Percentiles rank a stretch among this genome's conserved stretches.
These are phyloP conservation scores for Linhomoeus sp. DNA, from an alignment of 2,888 invertebrate species.

Conservation along the genomic window DNA sequence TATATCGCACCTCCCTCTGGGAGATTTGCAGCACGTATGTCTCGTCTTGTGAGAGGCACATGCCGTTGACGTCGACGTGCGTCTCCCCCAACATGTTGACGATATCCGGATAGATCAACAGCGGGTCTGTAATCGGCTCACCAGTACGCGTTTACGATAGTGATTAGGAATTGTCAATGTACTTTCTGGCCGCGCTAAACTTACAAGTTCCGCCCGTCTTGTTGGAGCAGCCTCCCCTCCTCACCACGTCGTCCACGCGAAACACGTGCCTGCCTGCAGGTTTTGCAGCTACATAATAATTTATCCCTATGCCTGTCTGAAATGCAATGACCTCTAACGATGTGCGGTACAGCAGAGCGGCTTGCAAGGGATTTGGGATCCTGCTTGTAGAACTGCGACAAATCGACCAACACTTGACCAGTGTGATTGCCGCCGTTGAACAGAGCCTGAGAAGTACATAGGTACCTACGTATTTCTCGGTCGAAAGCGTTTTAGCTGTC, in stretches of 20 bases:
- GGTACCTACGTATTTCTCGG: no score
- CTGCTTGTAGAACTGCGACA: constrained; percentile 21
- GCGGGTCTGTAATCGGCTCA: constrained; percentile 14
- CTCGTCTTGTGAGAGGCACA: constrained; percentile 51
- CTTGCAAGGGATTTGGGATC: constrained; percentile 21
- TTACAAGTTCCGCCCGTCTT: constrained; percentile 27
- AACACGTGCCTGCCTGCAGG: constrained; percentile 63
- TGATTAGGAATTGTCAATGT: no score
- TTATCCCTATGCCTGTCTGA: constrained; percentile 25
- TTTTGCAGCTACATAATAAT: constrained; percentile 21
- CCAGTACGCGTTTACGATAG: constrained; percentile 3
- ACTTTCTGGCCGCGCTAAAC: no score
- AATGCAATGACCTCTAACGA: constrained; percentile 38
- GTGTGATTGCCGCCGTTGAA: constrained; percentile 28
- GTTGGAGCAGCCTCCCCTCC: constrained; percentile 58
- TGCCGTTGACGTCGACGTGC: constrained; percentile 84
- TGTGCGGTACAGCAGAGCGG: constrained; percentile 24
- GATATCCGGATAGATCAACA: constrained; percentile 49
- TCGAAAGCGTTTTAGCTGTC: no score
- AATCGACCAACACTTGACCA: constrained; percentile 23
- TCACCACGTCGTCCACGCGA: constrained; percentile 77
- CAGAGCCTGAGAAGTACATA: constrained; percentile 25
- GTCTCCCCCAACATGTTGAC: constrained; percentile 95
- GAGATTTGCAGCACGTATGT: constrained; percentile 25
- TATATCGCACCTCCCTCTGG: constrained; percentile 15